Evolutionary conservation across 2,888 invertebrate genomes (phyloP).

Genomic region (Ormyrus nitidulus): DNA sequence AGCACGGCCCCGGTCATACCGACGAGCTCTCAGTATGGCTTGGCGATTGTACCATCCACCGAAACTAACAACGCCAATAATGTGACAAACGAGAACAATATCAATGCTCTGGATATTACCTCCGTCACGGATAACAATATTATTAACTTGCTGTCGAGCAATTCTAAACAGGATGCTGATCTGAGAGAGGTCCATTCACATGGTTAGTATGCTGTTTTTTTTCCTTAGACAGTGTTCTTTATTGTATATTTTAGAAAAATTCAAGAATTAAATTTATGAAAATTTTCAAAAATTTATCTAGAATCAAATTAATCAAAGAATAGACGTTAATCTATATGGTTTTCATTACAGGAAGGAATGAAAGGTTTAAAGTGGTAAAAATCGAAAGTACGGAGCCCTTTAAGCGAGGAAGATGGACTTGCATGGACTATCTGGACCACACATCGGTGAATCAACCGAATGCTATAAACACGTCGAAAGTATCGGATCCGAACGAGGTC

Average conservation of each 20-base stretch:
- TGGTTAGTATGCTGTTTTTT: constrained; percentile 75
- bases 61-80: constrained; percentile 71
- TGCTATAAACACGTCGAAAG: constrained; percentile 69
- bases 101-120: constrained; percentile 69
- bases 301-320: too few species aligned
- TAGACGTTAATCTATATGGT: too few species aligned
- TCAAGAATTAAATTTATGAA: too few species aligned
- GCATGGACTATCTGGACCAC: constrained; percentile 95
- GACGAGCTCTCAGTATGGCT: constrained; percentile 88
- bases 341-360: constrained; percentile 79
- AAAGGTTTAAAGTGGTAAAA: constrained; percentile 93
- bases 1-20: constrained; percentile 89
- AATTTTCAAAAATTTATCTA: too few species aligned
- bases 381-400: constrained; percentile 97
- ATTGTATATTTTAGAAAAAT: too few species aligned
- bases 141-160: constrained; percentile 73
- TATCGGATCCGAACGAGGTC: constrained; percentile 73
- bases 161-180: constrained; percentile 75
- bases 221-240: too few species aligned
- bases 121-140: constrained; percentile 74
- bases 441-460: constrained; percentile 77
- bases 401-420: constrained; percentile 93
- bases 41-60: constrained; percentile 86
- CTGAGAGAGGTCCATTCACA: constrained; percentile 82
- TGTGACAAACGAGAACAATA: constrained; percentile 71